These are phyloP conservation scores for Oxygymnocypris stewartii DNA, from an alignment of 2,113 vertebrate species.

Conservation along the genomic window DNA sequence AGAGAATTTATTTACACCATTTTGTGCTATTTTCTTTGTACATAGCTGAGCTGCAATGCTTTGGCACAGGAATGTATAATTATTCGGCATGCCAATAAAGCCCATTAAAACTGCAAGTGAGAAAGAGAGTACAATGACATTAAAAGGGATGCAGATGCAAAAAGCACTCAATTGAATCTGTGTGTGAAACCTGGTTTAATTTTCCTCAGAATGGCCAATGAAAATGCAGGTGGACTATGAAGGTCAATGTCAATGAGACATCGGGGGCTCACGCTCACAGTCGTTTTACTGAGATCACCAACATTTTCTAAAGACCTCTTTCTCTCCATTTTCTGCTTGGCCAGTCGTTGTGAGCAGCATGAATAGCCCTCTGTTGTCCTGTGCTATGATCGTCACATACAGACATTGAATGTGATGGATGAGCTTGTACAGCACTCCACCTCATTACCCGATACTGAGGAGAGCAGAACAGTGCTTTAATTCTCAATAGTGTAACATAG, in stretches of 20 bases:
- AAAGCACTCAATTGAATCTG: neutral
- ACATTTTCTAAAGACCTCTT: conserved; percentile 45
- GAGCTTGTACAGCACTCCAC: conserved; percentile 47
- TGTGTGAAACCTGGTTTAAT: conserved; percentile 12
- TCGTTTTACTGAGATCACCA: conserved; percentile 52
- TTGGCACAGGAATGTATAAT: neutral
- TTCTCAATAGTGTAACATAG: conserved; percentile 23
- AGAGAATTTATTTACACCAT: neutral
- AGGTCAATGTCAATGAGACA: conserved; percentile 41
- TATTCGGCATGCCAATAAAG: neutral
- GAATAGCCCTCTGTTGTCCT: conserved; percentile 58
- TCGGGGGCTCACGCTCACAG: conserved; percentile 54
- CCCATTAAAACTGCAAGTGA: neutral
- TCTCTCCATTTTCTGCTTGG: conserved; percentile 65
- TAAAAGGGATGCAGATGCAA: conserved; percentile 13
- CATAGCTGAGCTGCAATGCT: neutral
- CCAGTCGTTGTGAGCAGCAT: conserved; percentile 53
- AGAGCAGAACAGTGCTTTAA: neutral
- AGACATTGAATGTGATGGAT: conserved; percentile 69
- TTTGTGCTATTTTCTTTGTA: conserved; percentile 16
- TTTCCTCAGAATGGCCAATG: conserved; percentile 11
- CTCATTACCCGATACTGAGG: conserved; percentile 38
- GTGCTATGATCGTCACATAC: conserved; percentile 64
- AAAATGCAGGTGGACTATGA: conserved; percentile 35
- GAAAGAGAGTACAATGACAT: conserved; percentile 25